Base-by-base conservation (phyloP, 2,797 vertebrate species). In the Spondyliosoma cantharus region DNA sequence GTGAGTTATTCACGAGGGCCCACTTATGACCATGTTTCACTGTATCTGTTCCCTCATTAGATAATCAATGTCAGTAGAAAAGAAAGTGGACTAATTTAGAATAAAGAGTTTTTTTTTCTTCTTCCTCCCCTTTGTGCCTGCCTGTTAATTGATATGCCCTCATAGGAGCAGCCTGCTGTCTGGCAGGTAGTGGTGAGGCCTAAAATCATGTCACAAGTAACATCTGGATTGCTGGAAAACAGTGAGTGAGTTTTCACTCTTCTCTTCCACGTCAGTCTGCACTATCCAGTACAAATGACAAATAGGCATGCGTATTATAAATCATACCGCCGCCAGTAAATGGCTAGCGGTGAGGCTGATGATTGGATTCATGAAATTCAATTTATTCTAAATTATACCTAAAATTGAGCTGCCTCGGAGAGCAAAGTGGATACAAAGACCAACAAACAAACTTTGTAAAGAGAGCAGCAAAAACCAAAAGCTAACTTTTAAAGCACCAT, bases 1-100 rank as follows among this genome's bases (percentile, higher is more conserved):
- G 73, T 91, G 77, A 92, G 93, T 93, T 86, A 93, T 93, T 94
- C 86, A 92, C 19, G 7, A 75, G 74, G 66, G n/a, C 46, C 46
- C 24, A n/a, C 62, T 80, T 57, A 80, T 68, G 67, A 80, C 81
- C 74, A 74, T 37, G 22, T 87, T 84, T 85, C 75, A 86, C 79
- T 82, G 82, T 76, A 48, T 83, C 68, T 59, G 46, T 54, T 81
- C 50, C 46, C 53, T 82, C 64, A 72, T 82, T 83, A 84, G 73
- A 74, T 74, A 61, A 79, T 77, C 67, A 81, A 64, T 72, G 68
- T 86, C 64, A 85, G 43, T 15, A 48, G 68, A 85, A 62, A 3
- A 64, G n/a, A 79, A 77, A 61, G 27, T 56, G 45, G 27, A 65
- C 14, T 53, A 69, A 45, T 52, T 60, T 15, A 32, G n/a, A 71